These are phyloP conservation scores for Catostylus mosaicus DNA, from an alignment of 30 jellyfish, hydroid and myxozoan genomes.

Conservation along the genomic window DNA sequence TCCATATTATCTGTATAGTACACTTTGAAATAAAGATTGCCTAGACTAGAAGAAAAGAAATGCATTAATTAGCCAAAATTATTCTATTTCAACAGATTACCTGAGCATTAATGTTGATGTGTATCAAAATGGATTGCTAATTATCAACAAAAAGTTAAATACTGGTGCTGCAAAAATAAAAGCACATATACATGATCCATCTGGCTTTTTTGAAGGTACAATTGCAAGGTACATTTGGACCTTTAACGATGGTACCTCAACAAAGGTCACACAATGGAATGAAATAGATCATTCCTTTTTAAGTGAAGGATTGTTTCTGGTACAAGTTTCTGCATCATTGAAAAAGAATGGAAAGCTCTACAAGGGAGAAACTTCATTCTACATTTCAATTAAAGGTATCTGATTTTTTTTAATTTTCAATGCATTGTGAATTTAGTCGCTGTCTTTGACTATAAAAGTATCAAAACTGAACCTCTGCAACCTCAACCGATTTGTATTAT, in stretches of 20 bases:
- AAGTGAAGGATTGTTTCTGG: conserved; percentile 40
- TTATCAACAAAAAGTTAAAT: conserved; percentile 5
- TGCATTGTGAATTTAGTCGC: too few species aligned
- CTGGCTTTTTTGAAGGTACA: conserved; percentile 33
- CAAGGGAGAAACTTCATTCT: conserved; percentile 34
- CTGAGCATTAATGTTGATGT: conserved; percentile 8
- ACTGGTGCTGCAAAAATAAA: conserved; percentile 25
- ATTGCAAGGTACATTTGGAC: conserved; percentile 28
- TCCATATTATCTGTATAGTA: too few species aligned
- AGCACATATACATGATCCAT: conserved; percentile 62
- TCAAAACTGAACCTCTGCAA: too few species aligned
- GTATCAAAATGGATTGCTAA: conserved; percentile 13
- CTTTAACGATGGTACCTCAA: conserved; percentile 39
- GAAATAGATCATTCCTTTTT: conserved; percentile 17
- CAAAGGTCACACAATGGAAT: conserved; percentile 11
- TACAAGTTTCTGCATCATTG: conserved; percentile 44
- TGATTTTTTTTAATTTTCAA: too few species aligned
- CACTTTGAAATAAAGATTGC: too few species aligned
- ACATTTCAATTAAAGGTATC: conserved; percentile 46
- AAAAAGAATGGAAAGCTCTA: conserved; percentile 47
- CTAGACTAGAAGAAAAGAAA: too few species aligned
- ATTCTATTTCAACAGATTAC: conserved; percentile 18
- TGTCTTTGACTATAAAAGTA: too few species aligned
- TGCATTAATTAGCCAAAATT: too few species aligned
- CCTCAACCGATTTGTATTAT: too few species aligned